These are phyloP conservation scores for Melanerpes aurifrons DNA, from an alignment of 2,113 vertebrate species.

Conservation along the genomic window DNA sequence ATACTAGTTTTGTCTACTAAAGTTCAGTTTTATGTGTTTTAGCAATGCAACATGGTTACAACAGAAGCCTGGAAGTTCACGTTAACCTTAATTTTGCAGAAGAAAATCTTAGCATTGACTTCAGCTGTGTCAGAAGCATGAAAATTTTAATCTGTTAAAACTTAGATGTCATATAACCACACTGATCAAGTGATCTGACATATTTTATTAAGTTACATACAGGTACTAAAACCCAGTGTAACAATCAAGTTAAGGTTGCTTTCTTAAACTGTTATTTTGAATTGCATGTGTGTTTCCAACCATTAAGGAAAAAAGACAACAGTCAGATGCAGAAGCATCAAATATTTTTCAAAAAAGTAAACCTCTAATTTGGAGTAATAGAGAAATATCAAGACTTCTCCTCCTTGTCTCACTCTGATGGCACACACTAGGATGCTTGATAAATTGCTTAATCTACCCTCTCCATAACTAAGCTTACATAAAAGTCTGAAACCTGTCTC, in stretches of 20 bases:
- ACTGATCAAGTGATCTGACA: not conserved
- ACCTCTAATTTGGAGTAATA: not conserved
- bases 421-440: not conserved
- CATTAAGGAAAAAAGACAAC: not conserved
- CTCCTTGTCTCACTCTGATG: not conserved
- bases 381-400: not conserved
- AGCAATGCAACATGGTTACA: not conserved
- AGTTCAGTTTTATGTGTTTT: not conserved
- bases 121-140: not conserved
- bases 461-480: not conserved
- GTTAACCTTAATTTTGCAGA: not conserved
- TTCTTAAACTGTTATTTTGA: not conserved
- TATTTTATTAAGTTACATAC: not conserved
- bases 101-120: not conserved
- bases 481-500: not conserved
- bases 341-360: not conserved
- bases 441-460: not conserved
- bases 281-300: not conserved
- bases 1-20: not conserved
- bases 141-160: not conserved
- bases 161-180: not conserved
- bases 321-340: not conserved
- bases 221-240: not conserved
- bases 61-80: not conserved
- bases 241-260: not conserved